Percentiles rank a stretch among this genome's conserved stretches.
Evolutionary conservation across 30 jellyfish, hydroid and myxozoan species (phyloP).

Genomic region (Turritopsis dohrnii): DNA sequence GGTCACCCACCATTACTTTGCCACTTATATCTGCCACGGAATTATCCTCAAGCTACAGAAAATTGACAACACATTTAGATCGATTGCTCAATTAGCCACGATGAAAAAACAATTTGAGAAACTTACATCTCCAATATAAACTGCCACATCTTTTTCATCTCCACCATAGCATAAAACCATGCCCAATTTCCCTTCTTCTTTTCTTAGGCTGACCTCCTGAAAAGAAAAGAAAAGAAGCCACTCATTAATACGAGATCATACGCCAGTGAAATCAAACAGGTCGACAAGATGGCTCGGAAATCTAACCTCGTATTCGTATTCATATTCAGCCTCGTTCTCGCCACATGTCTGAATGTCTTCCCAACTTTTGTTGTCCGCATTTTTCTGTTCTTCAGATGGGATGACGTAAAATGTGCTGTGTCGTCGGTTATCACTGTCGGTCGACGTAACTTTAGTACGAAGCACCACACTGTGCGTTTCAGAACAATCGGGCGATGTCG

Average conservation of each 20-base stretch:
- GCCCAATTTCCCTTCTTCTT: conserved; percentile 48
- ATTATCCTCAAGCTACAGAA: conserved; percentile 46
- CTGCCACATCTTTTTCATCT: conserved; percentile 75
- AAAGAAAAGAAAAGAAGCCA: conserved; percentile 1
- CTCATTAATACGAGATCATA: too few species aligned
- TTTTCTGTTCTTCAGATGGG: conserved; percentile 13
- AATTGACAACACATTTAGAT: too few species aligned
- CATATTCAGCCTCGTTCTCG: conserved; percentile 68
- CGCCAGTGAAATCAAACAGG: too few species aligned
- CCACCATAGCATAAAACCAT: conserved; percentile 73
- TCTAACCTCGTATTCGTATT: conserved; percentile 94
- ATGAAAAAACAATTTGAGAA: background rate
- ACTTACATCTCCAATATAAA: conserved; percentile 74
- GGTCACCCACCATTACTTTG: conserved; percentile 70
- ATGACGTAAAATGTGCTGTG: conserved; percentile 31
- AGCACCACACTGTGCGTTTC: background rate
- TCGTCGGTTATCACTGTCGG: conserved; percentile 8
- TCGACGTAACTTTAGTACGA: background rate
- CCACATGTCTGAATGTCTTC: background rate
- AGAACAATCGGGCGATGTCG: conserved; percentile 8
- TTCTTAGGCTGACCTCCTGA: conserved; percentile 58
- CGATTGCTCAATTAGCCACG: background rate
- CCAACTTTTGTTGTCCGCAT: conserved; percentile 5
- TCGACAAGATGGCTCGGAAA: background rate
- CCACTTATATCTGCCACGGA: conserved; percentile 55